Percentiles rank a stretch among this genome's conserved stretches.
Conservation (phyloP, 2,797 vertebrate species). For the Pseudomugil gertrudae region DNA sequence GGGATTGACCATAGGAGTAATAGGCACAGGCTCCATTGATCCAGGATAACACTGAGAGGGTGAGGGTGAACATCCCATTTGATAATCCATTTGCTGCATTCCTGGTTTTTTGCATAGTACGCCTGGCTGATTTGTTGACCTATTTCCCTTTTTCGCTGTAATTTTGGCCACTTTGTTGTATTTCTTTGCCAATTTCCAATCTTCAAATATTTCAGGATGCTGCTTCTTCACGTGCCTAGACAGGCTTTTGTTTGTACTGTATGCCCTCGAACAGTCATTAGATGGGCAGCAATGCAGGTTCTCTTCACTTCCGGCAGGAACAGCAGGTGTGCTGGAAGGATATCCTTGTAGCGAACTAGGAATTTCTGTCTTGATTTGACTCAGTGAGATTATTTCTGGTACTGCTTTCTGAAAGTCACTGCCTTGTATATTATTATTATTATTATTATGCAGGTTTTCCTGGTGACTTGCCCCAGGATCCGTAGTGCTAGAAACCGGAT, state of each 20-base stretch:
- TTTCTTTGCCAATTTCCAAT: constrained; percentile 94
- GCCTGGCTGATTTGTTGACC: constrained; percentile 55
- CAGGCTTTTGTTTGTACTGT: constrained; percentile 97
- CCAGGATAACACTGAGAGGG: constrained; percentile 80
- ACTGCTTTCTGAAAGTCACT: constrained; percentile 52
- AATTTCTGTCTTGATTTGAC: constrained; percentile 75
- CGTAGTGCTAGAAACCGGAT: constrained; percentile 41
- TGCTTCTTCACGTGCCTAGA: constrained; percentile 97
- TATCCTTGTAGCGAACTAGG: constrained; percentile 70
- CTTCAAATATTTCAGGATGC: constrained; percentile 94
- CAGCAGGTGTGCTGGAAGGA: constrained; percentile 56
- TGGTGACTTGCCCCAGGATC: constrained; percentile 47
- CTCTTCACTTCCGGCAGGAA: constrained; percentile 68
- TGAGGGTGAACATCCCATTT: constrained; percentile 82
- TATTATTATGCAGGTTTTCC: constrained; percentile 35
- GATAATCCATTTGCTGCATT: constrained; percentile 81
- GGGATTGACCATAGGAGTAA: constrained; percentile 88
- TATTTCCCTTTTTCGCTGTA: constrained; percentile 79
- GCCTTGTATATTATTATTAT: constrained; percentile 38
- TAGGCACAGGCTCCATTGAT: constrained; percentile 87
- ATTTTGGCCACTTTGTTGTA: constrained; percentile 91
- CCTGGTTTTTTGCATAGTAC: constrained; percentile 84
- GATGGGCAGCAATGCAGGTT: constrained; percentile 92
- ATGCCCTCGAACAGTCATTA: constrained; percentile 92
- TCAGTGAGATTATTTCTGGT: constrained; percentile 67